A percentile compares a stretch with the other conserved stretches of the same genome.
phyloP scores from a whole-genome alignment of 2,888 invertebrate species.

The Dryomyza anilis region DNA sequence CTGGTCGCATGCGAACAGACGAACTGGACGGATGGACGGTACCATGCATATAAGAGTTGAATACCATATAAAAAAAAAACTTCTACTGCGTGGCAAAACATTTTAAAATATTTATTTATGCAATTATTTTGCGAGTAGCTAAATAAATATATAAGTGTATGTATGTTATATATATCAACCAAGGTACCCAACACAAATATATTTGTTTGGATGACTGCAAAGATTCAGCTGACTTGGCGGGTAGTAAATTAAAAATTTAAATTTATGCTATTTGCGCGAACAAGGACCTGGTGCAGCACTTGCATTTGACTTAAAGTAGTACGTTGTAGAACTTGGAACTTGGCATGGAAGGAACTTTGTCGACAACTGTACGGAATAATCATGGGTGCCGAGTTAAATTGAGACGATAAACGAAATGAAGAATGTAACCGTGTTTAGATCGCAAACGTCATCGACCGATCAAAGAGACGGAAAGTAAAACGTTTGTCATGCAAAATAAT shows the following conservation, averaged over 20 bases:
- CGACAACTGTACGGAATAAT: too few species aligned
- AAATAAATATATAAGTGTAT: constrained; percentile 52
- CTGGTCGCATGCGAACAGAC: not conserved
- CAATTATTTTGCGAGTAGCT: constrained; percentile 57
- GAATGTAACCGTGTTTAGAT: too few species aligned
- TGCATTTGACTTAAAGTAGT: not conserved
- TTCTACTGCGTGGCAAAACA: not conserved
- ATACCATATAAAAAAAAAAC: too few species aligned
- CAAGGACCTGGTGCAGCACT: too few species aligned
- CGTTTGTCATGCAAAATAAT: too few species aligned
- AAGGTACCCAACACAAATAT: not conserved
- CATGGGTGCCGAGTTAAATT: too few species aligned
- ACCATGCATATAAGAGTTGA: too few species aligned
- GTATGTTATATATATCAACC: not conserved
- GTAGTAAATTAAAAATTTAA: constrained; percentile 55
- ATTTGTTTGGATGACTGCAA: too few species aligned
- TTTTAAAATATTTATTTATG: constrained; percentile 56
- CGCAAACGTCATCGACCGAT: too few species aligned
- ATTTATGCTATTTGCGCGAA: constrained; percentile 49
- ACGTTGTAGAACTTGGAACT: not conserved
- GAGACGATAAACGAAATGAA: too few species aligned
- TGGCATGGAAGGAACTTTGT: too few species aligned
- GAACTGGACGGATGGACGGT: not conserved
- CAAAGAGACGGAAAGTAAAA: too few species aligned
- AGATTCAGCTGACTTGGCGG: constrained; percentile 30